Base-by-base conservation (phyloP, 1,140 invertebrate genomes). In the Drosophila funebris region DNA sequence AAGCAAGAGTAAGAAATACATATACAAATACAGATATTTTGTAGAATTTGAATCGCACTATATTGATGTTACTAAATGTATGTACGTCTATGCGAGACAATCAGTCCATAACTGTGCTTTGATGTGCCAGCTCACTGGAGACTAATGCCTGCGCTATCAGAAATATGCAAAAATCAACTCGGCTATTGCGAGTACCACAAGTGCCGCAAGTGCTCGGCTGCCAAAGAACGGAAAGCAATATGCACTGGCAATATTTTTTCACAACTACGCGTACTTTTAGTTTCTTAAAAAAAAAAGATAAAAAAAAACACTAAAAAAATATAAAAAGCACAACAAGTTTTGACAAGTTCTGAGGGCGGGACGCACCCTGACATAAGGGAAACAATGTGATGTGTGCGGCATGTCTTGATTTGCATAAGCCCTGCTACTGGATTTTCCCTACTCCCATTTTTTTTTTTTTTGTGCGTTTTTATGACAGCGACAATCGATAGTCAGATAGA, bases 331-430 rank as follows among this genome's bases (percentile, higher is more conserved):
- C 78, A 85, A 79, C 78, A 80, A 84, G 61, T 73, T 84, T 84
- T 80, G 80, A 84, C 80, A 83, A 84, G 80, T 66, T 69, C 20
- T 50, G 41, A 20, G 46, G 9, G 9, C 8, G 16, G 24, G n/a
- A 27, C 31, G 27, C 18, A 24, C 24, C 6, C 5, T 44, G 27
- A 31, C 33, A n/a, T 27, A 18, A 22, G 54, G 54, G 29, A 72
- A 76, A 76, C 80, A 84, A 79, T 79, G 80, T 80, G 80, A 85
- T 85, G 67, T 84, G 80, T 80, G 81, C 66, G 69, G 77, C 73
- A 87, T 87, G 83, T 85, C 82, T 85, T 85, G 82, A 85, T 85
- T 85, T 85, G 82, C 82, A 85, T 85, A 85, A 85, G 83, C 83
- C 68, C 58, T 74, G 61, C 41, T 72, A 67, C 41, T 71, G 54